Evolutionary conservation across 2,113 vertebrate species (phyloP).

Genomic region (Merops nubicus): DNA sequence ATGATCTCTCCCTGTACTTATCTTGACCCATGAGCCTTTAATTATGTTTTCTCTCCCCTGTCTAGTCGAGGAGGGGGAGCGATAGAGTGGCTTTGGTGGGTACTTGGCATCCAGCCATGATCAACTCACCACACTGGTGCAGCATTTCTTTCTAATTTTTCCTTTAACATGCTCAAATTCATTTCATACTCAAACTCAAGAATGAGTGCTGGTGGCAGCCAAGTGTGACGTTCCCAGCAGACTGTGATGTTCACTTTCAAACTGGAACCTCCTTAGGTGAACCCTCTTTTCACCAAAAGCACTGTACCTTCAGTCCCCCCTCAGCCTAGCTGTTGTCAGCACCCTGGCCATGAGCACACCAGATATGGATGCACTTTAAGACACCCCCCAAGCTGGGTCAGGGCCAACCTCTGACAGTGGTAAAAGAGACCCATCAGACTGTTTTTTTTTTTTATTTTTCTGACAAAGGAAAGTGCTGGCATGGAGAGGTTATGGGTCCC

Average conservation of each 20-base stretch:
- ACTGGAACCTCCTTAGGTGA: neutral
- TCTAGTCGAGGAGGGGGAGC: neutral
- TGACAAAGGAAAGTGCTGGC: neutral
- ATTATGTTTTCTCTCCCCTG: neutral
- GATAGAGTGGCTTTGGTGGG: neutral
- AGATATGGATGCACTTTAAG: neutral
- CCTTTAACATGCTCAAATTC: neutral
- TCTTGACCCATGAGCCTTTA: neutral
- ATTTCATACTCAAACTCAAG: too few relatives aligned
- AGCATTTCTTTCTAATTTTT: neutral
- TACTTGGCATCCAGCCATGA: neutral
- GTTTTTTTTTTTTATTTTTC: neutral
- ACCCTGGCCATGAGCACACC: neutral
- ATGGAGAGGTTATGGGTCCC: neutral
- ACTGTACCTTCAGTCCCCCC: neutral
- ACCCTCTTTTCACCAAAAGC: neutral
- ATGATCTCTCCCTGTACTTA: neutral
- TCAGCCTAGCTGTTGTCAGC: neutral
- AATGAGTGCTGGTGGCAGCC: neutral
- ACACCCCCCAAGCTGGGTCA: fast-evolving
- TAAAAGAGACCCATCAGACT: neutral
- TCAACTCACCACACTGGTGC: neutral
- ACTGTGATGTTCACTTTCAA: neutral
- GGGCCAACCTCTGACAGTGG: too few relatives aligned
- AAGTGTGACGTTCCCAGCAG: neutral